Evolutionary conservation across 2,113 vertebrate species (phyloP), one percentile per base, ranked within the genome.

Genomic region (Panurus biarmicus): DNA sequence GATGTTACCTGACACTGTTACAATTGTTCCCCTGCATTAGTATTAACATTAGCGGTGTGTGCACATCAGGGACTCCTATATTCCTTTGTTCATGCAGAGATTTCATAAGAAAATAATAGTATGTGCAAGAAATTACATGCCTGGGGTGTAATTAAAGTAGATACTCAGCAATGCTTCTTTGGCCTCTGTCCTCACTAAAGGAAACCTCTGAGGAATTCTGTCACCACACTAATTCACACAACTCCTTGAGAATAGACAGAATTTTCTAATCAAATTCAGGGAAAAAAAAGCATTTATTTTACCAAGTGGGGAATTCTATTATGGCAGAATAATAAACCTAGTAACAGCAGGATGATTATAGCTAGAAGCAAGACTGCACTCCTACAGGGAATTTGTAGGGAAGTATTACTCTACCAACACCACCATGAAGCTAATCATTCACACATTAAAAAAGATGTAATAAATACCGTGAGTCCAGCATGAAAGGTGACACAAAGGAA

Each of bases 281-380:
- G 1, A 8, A 18, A 25, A 56, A 60, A 33, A 38, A 1, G 14
- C 75, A 67, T 61, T 89, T 82, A 26, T 96, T 83, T 70, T 70
- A 95, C 31, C 51, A 85, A 85, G 58, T 51, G 56, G 33, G n/a
- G 56, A 87, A 79, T 94, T 76, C 85, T 95, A 91, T 95, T 91
- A 95, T 85, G 60, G 76, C 78, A 94, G 67, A 87, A 94, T 89
- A 96, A 90, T 90, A 88, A 94, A 95, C 67, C 67, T 35, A 83
- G 44, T 74, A 74, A 93, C 1, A 1, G 90, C 60, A 77, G 76
- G 72, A 91, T 91, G 60, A 92, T 93, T 90, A 90, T 35, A 78
- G 93, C 85, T 38, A 42, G 82, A 85, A 77, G 89, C 81, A 94
- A 91, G 45, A 48, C n/a, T 73, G 87, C 85, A 80, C 47, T 80